These are phyloP conservation scores for Chironomus tentans DNA, from an alignment of 2,888 invertebrate genomes.

Conservation along the genomic window DNA sequence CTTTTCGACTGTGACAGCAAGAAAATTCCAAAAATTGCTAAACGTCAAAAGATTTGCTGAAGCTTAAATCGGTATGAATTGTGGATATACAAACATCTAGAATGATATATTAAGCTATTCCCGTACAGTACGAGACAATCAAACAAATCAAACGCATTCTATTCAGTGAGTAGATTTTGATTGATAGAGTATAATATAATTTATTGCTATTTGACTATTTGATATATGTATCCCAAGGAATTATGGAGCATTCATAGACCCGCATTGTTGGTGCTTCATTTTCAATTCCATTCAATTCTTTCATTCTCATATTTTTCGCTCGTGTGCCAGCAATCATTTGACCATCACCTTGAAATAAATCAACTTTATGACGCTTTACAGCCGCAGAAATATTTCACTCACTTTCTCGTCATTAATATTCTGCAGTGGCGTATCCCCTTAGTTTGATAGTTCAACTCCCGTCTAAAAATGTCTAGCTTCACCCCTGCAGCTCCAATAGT, in stretches of 20 bases:
- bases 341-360: conserved; percentile 25
- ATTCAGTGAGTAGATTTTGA: background rate
- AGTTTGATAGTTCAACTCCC: too few species aligned
- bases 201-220: conserved; percentile 16
- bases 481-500: background rate
- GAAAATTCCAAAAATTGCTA: too few species aligned
- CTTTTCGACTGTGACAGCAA: too few species aligned
- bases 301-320: background rate
- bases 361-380: conserved; percentile 2
- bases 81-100: too few species aligned
- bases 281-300: background rate
- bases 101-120: too few species aligned
- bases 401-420: background rate
- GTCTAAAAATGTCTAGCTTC: too few species aligned
- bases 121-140: too few species aligned
- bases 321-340: background rate
- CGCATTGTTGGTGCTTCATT: background rate
- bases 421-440: too few species aligned
- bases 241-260: background rate
- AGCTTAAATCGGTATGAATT: too few species aligned
- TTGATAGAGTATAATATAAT: conserved; percentile 18
- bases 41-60: too few species aligned
- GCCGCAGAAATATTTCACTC: background rate
- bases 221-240: background rate
- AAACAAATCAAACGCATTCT: too few species aligned